These are phyloP conservation scores for Platysternon megacephalum DNA, from an alignment of 2,113 vertebrate species.

Conservation along the genomic window DNA sequence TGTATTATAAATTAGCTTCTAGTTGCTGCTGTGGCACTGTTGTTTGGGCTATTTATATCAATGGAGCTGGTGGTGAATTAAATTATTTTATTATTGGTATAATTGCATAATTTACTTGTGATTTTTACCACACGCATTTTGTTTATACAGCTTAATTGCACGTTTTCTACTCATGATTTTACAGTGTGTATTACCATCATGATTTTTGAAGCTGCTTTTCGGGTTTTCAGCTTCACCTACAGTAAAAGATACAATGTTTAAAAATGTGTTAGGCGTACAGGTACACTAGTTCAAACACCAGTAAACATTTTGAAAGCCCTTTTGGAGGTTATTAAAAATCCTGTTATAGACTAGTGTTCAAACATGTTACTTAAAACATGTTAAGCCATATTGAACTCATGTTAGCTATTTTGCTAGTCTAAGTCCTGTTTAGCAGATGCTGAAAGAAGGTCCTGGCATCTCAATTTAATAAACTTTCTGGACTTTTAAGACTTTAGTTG, in stretches of 20 bases:
- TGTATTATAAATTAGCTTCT: neutral
- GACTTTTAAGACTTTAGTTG: neutral
- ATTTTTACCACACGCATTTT: conserved; percentile 20
- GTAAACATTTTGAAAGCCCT: no score
- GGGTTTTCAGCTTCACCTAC: neutral
- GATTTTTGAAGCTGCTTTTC: neutral
- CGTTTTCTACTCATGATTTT: neutral
- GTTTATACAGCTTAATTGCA: neutral
- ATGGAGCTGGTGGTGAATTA: neutral
- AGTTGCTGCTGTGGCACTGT: neutral
- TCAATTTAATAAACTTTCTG: neutral
- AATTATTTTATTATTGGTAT: neutral
- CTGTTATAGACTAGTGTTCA: neutral
- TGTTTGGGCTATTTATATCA: neutral
- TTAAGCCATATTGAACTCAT: no score
- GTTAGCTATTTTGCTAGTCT: rapidly evolving
- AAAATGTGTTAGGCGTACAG: no score
- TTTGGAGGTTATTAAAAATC: rapidly evolving
- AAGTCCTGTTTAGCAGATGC: neutral
- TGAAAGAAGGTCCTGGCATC: neutral
- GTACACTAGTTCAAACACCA: no score
- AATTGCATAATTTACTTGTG: neutral
- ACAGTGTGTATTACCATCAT: rapidly evolving
- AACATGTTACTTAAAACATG: neutral
- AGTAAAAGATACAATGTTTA: no score